Evolutionary conservation across 2,888 invertebrate genomes (phyloP).

Genomic region (Protodeltote pygarga): DNA sequence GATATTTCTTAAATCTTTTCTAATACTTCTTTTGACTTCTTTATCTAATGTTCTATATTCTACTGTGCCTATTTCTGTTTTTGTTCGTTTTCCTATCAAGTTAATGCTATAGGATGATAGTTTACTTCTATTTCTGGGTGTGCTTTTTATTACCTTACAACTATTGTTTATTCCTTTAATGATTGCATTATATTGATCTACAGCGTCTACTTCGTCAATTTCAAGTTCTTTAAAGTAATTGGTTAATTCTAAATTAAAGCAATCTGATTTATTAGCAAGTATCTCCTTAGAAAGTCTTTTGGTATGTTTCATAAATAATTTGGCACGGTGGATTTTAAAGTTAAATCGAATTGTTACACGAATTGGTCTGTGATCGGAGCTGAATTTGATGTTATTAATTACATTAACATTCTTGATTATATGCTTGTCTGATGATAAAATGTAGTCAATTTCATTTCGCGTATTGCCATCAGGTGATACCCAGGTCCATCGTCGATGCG

Average conservation of each 20-base stretch:
- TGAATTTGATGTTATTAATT: not conserved
- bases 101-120: not conserved
- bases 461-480: not conserved
- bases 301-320: not conserved
- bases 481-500: not conserved
- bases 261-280: too few relatives aligned
- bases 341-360: not conserved
- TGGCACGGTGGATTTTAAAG: not conserved
- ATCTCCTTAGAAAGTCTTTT: too few relatives aligned
- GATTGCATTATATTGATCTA: too few relatives aligned
- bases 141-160: too few relatives aligned
- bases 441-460: not conserved
- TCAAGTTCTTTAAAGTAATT: too few relatives aligned
- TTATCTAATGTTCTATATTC: not conserved
- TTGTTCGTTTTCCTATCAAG: not conserved
- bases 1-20: too few relatives aligned
- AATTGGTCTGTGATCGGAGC: not conserved
- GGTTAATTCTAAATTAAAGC: too few relatives aligned
- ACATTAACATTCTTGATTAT: too few relatives aligned
- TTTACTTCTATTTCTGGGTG: too few relatives aligned
- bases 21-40: not conserved
- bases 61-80: not conserved
- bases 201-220: too few relatives aligned
- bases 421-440: not conserved
- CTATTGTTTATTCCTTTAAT: too few relatives aligned